Percentiles rank a stretch among this genome's conserved stretches.
Evolutionary conservation across 2,113 vertebrate genomes (phyloP).

Genomic region (Xiphorhynchus elegans): DNA sequence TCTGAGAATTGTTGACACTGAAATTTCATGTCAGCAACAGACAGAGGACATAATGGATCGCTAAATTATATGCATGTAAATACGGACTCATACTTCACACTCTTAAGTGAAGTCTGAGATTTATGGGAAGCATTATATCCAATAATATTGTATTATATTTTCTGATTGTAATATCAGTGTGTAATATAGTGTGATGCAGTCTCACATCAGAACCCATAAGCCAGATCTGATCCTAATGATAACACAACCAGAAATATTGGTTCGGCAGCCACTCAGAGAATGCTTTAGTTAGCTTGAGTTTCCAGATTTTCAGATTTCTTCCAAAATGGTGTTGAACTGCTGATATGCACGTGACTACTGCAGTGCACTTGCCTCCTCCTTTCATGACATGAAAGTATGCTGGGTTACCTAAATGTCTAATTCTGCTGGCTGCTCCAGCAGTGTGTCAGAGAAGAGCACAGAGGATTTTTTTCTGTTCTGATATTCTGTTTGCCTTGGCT

Average conservation of each 20-base stretch:
- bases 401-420: background rate
- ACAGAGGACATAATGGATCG: background rate
- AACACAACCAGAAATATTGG: background rate
- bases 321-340: background rate
- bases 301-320: background rate
- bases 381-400: background rate
- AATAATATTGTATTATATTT: background rate
- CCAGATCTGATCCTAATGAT: background rate
- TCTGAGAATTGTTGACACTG: background rate
- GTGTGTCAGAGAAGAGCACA: background rate
- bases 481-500: background rate
- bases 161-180: background rate
- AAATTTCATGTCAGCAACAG: background rate
- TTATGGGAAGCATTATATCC: background rate
- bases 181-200: background rate
- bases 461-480: background rate
- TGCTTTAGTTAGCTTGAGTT: background rate
- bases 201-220: background rate
- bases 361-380: background rate
- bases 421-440: background rate
- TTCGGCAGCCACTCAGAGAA: background rate
- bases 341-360: background rate
- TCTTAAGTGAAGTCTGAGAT: background rate
- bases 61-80: background rate
- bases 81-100: background rate